Base-by-base conservation (phyloP, 2,797 vertebrate genomes). In the Pampus argenteus region DNA sequence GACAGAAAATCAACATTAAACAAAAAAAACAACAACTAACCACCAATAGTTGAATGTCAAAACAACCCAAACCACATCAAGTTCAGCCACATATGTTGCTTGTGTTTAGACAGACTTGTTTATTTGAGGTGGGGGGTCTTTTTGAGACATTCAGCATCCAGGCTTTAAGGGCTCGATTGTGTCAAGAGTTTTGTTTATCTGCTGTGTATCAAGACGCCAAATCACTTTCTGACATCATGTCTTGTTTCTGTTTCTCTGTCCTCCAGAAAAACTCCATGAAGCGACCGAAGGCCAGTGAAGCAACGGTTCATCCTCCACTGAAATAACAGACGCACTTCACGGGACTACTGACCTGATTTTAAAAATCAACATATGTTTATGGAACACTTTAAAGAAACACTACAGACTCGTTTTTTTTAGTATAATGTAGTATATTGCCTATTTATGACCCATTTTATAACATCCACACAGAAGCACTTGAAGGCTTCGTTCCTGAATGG, bases 381-480 rank as follows among this genome's bases (percentile, higher is more conserved):
- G 90, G 83, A 84, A 87, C 74, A 70, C 71, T 84, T 68, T 10
- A 54, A 66, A 70, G 71, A 70, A 83, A 91, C 88, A 89, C 90
- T 88, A 92, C 84, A 82, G 74, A 87, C 87, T 79, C 25, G 5
- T 13, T 40, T 76, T 83, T 87, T 81, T 82, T 73, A 70, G 70
- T 68, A 72, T 71, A 54, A 34, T 84, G 83, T 81, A 83, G 74
- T 71, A 75, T 69, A 73, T 78, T 66, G 51, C 60, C 50, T 87
- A 87, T 89, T 91, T 90, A 90, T 89, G 79, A 83, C 13, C 61
- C n/a, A 11, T 81, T 77, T 72, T 74, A 20, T 71, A 74, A 51
- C 34, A 38, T 48, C 68, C 59, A n/a, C 47, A 72, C 76, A 28
- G 85, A 83, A 78, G 89, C 89, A 87, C 85, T 86, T 85, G 28